These are phyloP conservation scores for Orthonyx spaldingii DNA, from an alignment of 2,113 vertebrate genomes.

Conservation along the genomic window DNA sequence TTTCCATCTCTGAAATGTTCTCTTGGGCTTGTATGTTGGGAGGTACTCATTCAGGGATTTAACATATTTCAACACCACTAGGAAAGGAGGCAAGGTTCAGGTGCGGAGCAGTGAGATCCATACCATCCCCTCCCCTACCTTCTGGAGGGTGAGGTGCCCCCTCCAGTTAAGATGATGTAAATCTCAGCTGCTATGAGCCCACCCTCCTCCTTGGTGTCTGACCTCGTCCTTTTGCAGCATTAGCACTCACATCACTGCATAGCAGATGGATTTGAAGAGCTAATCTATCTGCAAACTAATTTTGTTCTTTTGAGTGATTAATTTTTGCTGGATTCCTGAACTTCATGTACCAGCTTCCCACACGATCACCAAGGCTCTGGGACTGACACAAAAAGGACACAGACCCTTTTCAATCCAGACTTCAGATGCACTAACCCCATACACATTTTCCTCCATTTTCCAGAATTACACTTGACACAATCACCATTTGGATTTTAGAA, in stretches of 20 bases:
- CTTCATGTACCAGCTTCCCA: not conserved
- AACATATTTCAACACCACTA: not conserved
- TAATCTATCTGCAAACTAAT: constrained; percentile 16
- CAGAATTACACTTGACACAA: not conserved
- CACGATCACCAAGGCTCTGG: rapidly evolving
- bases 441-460: not conserved
- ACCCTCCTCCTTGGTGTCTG: not conserved
- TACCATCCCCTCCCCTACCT: not conserved
- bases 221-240: not conserved
- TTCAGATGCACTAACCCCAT: not conserved
- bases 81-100: not conserved
- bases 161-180: not conserved
- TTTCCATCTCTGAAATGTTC: not conserved
- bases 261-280: constrained; percentile 13
- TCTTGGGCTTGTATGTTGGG: not conserved
- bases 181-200: not conserved
- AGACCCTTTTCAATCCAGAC: not conserved
- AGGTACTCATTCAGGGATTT: not conserved
- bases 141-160: not conserved
- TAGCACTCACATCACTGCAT: not conserved
- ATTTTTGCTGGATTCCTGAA: constrained; percentile 8
- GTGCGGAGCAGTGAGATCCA: not conserved
- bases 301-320: not conserved
- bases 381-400: not conserved
- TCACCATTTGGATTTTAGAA: not conserved